A percentile compares a stretch with the other conserved stretches of the same genome.
phyloP scores from a whole-genome alignment of 2,888 invertebrate species.

The Diadegma fenestrale region DNA sequence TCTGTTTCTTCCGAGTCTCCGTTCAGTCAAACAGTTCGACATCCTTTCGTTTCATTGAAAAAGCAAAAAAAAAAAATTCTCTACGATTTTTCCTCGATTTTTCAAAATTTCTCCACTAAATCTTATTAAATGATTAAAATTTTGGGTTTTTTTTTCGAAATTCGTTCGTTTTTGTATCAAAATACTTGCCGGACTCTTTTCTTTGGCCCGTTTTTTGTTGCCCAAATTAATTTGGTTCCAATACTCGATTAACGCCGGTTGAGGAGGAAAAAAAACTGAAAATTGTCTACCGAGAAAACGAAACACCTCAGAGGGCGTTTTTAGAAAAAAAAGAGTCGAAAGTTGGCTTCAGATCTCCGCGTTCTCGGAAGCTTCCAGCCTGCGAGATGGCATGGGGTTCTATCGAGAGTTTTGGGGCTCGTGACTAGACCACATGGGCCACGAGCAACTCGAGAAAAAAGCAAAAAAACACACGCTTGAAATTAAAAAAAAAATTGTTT shows the following conservation, averaged over 20 bases:
- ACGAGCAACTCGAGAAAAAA: conserved; percentile 16
- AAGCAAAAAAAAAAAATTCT: neutral
- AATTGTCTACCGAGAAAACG: neutral
- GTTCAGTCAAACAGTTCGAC: neutral
- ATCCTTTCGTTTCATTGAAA: neutral
- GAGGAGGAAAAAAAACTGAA: neutral
- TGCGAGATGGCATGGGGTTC: neutral
- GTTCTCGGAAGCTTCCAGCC: conserved; percentile 76
- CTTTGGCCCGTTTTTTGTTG: neutral
- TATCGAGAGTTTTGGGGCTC: conserved; percentile 24
- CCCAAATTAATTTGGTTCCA: neutral
- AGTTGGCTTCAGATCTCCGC: neutral
- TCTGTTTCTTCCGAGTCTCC: conserved; percentile 1
- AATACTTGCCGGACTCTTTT: neutral
- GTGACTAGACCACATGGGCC: conserved; percentile 67
- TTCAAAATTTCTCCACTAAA: neutral
- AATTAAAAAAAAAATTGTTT: conserved; percentile 10
- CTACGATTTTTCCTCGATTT: neutral
- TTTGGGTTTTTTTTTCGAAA: no score
- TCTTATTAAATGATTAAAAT: no score
- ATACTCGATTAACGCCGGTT: neutral
- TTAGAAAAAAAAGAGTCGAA: neutral
- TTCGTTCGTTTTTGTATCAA: neutral
- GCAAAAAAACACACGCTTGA: neutral
- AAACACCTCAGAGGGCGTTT: neutral